Evolutionary conservation across 2,113 vertebrate species (phyloP), one percentile per base, ranked within the genome.

Genomic region (Zosterops pallidus): DNA sequence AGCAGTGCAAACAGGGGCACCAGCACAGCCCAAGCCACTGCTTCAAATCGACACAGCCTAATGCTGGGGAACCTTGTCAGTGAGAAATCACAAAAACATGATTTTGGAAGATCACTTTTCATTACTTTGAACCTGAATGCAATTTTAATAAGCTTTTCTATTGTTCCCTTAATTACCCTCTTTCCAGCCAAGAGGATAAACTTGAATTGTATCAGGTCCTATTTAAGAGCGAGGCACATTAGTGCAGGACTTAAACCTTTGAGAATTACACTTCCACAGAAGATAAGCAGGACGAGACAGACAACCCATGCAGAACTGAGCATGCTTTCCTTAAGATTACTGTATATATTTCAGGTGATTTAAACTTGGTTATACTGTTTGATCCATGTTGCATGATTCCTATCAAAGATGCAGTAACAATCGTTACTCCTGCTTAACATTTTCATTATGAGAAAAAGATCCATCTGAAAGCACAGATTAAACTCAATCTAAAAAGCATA

Each of bases 91-190:
- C 28, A 47, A 83, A 44, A 89, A 44, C 9, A 10, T 3, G 5
- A 67, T 25, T 86, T 78, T 50, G 15, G 41, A 90, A 93, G 22
- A 12, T 63, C 37, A 35, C 59, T 92, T 80, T 86, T 85, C 52
- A 72, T 69, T 60, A 59, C 55, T 59, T 4, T 60, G 41, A 77
- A 70, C 64, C 42, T 14, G 42, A 81, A 79, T 44, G 68, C 22
- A 59, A 33, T 79, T 95, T 86, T 87, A 93, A 91, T 75, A 55
- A 93, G 64, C 35, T 95, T 91, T 91, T 77, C 50, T 77, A 70
- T 60, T 92, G 82, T 80, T 80, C 60, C 76, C 47, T 88, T 92
- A 80, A 88, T 68, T 88, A 91, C 77, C 26, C 42, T 94, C 74
- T 72, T 94, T 87, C 79, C 18, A 33, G 35, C 49, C 74, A 62